These are phyloP conservation scores for Neuroterus valhalla DNA, from an alignment of 1,140 invertebrate species.

Conservation along the genomic window DNA sequence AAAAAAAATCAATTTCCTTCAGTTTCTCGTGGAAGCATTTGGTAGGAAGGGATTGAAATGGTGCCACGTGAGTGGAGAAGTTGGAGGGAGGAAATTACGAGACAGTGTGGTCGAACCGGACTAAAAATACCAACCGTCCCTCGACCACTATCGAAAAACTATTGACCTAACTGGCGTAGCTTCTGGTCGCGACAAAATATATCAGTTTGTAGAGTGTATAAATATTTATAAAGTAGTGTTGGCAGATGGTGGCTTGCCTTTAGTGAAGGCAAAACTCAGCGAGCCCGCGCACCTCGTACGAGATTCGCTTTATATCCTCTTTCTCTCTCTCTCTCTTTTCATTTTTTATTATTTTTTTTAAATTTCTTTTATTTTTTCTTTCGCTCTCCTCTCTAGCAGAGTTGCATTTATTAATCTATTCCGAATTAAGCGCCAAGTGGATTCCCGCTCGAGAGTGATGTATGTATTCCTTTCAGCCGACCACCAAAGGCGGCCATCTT, in stretches of 20 bases:
- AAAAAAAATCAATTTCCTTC: no score
- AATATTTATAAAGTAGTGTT: slow-evolving; percentile 60
- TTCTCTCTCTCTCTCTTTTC: slow-evolving; percentile 2
- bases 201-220: slow-evolving; percentile 45
- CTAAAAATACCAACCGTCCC: slow-evolving; percentile 49
- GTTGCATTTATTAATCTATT: slow-evolving; percentile 29
- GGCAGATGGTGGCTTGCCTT: slow-evolving; percentile 54
- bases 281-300: background rate
- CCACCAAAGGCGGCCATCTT: slow-evolving; percentile 30
- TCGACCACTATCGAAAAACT: slow-evolving; percentile 40
- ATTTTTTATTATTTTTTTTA: background rate
- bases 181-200: slow-evolving; percentile 53
- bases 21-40: no score
- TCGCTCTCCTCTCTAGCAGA: background rate
- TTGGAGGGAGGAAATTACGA: background rate
- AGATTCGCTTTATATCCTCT: slow-evolving; percentile 5
- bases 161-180: slow-evolving; percentile 34
- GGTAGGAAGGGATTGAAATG: background rate
- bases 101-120: slow-evolving; percentile 17
- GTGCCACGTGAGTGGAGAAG: background rate
- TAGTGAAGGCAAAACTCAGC: slow-evolving; percentile 39
- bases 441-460: slow-evolving; percentile 8
- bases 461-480: slow-evolving; percentile 23
- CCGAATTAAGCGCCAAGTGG: slow-evolving; percentile 14
- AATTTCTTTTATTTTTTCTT: background rate